These are phyloP conservation scores for Ecliptopera silaceata DNA, from an alignment of 2,888 invertebrate genomes.

Conservation along the genomic window DNA sequence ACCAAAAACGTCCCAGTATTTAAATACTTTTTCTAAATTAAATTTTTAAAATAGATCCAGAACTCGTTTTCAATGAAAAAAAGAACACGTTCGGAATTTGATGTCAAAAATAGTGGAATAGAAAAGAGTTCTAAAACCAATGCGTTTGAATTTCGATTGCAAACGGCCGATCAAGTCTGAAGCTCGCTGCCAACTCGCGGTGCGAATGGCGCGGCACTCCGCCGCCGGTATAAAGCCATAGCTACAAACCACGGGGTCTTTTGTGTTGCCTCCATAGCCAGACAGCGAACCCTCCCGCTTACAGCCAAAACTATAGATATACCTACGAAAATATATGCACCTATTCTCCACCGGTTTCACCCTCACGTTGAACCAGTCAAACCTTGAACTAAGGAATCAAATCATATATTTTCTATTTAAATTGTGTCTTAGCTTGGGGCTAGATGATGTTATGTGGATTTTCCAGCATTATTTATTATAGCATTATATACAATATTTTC, in stretches of 20 bases:
- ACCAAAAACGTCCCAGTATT: constrained; percentile 12
- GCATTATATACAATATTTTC: constrained; percentile 1
- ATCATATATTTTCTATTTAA: too few species aligned
- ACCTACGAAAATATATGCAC: constrained; percentile 5
- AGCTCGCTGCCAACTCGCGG: constrained; percentile 73
- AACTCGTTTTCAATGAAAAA: neutral
- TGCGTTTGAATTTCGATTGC: constrained; percentile 58
- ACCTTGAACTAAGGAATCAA: constrained; percentile 19
- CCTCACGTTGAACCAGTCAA: constrained; percentile 32
- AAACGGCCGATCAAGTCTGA: constrained; percentile 76
- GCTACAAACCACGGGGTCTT: constrained; percentile 66
- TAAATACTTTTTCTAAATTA: constrained; percentile 23
- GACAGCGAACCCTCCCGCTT: constrained; percentile 72
- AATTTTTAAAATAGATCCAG: constrained; percentile 20
- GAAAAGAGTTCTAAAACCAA: constrained; percentile 18
- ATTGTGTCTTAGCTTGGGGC: too few species aligned
- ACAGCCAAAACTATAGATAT: constrained; percentile 54
- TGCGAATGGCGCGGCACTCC: constrained; percentile 50
- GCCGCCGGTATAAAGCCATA: constrained; percentile 59
- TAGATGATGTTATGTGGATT: too few species aligned
- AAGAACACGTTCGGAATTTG: constrained; percentile 26
- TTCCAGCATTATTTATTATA: too few species aligned
- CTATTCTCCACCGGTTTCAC: constrained; percentile 46
- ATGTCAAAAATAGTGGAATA: neutral
- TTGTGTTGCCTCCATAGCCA: constrained; percentile 67